Conservation (phyloP, 2,888 invertebrate species). For the Trileptium ribeirensis region DNA sequence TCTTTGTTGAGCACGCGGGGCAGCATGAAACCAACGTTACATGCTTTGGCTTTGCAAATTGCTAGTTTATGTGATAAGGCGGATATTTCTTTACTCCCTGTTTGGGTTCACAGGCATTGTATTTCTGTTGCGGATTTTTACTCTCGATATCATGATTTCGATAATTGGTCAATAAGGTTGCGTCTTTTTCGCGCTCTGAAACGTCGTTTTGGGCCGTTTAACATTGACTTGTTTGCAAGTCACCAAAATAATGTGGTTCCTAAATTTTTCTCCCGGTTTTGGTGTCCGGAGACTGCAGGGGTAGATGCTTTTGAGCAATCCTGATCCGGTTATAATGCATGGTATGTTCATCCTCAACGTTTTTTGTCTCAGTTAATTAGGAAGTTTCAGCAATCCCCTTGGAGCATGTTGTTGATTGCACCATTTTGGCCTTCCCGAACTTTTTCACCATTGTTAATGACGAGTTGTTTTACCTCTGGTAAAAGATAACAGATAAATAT, state of each 20-base stretch:
- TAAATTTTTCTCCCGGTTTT: background rate
- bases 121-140: background rate
- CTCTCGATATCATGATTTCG: background rate
- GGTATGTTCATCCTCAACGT: background rate
- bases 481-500: too few relatives aligned
- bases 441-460: too few relatives aligned
- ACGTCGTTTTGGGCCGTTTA: background rate
- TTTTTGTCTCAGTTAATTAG: background rate
- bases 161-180: conserved; percentile 3
- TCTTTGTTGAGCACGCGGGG: background rate
- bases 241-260: background rate
- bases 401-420: background rate
- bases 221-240: background rate
- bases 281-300: background rate
- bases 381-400: background rate
- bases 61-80: background rate
- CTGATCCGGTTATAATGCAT: background rate
- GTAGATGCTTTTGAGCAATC: background rate
- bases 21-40: background rate
- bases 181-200: background rate
- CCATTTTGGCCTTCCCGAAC: background rate
- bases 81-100: background rate
- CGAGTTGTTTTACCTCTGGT: too few relatives aligned
- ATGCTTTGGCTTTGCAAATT: too few relatives aligned
- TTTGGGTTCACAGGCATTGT: background rate